Evolutionary conservation across 2,888 invertebrate species (phyloP).

Genomic region (Oasisia sp.): DNA sequence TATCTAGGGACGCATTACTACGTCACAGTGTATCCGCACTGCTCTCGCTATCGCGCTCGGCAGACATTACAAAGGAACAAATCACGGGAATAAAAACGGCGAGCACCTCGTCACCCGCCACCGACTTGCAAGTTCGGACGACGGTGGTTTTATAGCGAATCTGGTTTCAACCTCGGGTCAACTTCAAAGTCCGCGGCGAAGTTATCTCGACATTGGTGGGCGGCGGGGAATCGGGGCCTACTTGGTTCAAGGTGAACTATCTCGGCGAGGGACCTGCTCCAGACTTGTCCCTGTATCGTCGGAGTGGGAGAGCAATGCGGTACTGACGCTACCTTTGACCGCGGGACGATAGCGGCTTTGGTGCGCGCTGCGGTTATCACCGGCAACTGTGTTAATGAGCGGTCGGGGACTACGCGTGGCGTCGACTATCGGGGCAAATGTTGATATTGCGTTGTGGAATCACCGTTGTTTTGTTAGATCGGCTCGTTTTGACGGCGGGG

Average conservation of each 20-base stretch:
- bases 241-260: not conserved
- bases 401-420: not conserved
- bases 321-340: not conserved
- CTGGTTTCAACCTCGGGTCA: slow-evolving; percentile 1
- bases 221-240: not conserved
- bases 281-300: not conserved
- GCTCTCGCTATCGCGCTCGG: not conserved
- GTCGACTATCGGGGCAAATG: not conserved
- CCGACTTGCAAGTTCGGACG: not conserved
- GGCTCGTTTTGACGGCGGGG: not conserved
- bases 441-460: slow-evolving; percentile 9
- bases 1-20: not conserved
- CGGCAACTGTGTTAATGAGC: not conserved
- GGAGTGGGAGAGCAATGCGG: not conserved
- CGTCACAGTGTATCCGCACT: not conserved
- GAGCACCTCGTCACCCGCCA: not conserved
- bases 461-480: slow-evolving; percentile 17
- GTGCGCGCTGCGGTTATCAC: not conserved
- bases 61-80: not conserved
- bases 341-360: not conserved
- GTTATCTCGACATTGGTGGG: not conserved
- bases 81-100: not conserved
- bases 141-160: slow-evolving; percentile 2
- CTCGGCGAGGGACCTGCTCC: not conserved
- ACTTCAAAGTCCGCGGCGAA: not conserved